Percentiles rank a stretch among this genome's conserved stretches.
phyloP scores from a whole-genome alignment of 2,113 vertebrate genomes.

The Indicator maculatus region DNA sequence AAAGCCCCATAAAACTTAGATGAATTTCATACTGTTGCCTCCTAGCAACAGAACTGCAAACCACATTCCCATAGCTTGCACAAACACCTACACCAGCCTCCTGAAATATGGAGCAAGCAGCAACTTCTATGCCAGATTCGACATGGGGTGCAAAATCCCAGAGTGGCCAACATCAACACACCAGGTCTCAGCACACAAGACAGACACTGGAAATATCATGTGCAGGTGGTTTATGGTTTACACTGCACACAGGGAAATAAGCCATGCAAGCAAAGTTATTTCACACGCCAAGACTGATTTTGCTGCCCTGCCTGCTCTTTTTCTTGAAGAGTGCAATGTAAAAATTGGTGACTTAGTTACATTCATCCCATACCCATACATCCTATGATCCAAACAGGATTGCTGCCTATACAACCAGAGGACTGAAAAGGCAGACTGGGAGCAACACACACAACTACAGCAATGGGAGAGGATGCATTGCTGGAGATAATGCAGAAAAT shows the following conservation, averaged over 20 bases:
- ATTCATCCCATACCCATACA: background rate
- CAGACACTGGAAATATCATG: background rate
- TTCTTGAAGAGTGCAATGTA: background rate
- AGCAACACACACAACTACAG: background rate
- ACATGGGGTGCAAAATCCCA: background rate
- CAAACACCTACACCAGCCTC: conserved; percentile 31
- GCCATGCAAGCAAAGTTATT: background rate
- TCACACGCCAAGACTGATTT: background rate
- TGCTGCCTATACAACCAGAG: background rate
- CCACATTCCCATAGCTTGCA: background rate
- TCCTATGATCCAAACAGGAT: background rate
- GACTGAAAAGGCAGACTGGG: background rate
- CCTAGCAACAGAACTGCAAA: conserved; percentile 47
- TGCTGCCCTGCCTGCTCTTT: background rate
- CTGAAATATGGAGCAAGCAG: background rate
- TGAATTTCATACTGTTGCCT: conserved; percentile 5
- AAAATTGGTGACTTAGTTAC: background rate
- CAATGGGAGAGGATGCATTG: background rate
- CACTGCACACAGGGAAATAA: background rate
- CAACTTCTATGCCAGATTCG: background rate
- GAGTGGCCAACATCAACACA: background rate
- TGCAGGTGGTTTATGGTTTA: background rate
- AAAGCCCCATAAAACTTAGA: background rate
- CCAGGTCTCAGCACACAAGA: background rate
- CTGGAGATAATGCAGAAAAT: background rate